A percentile compares a stretch with the other conserved stretches of the same genome.
These are phyloP conservation scores for Notocelia uddmanniana DNA, from an alignment of 2,888 invertebrate species.

Conservation along the genomic window DNA sequence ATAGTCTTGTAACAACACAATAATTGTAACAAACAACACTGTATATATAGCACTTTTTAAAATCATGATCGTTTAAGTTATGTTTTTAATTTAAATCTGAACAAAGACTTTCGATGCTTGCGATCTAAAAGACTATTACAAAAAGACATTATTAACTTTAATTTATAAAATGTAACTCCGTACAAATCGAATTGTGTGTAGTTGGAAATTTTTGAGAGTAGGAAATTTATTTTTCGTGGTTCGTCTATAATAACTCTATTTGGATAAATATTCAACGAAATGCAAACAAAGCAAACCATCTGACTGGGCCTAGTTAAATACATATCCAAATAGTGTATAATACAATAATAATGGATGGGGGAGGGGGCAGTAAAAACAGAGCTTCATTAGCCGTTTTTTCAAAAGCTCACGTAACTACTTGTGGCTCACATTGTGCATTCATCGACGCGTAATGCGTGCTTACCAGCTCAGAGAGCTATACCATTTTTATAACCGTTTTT, in stretches of 20 bases:
- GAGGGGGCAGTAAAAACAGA: too few species aligned
- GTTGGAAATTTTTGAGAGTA: not conserved
- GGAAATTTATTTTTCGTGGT: not conserved
- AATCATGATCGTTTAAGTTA: not conserved
- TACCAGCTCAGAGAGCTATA: too few species aligned
- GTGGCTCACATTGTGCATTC: not conserved
- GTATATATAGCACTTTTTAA: conserved; percentile 12
- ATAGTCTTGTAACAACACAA: not conserved
- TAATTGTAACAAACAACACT: not conserved
- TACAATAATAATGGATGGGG: too few species aligned
- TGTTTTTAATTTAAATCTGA: conserved; percentile 3
- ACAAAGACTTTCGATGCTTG: conserved; percentile 5
- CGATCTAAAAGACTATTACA: not conserved
- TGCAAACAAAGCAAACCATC: too few species aligned
- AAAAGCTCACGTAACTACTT: not conserved
- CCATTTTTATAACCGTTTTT: not conserved
- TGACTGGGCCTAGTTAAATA: too few species aligned
- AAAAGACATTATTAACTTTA: conserved; percentile 20
- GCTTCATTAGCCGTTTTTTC: too few species aligned
- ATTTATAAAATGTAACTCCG: conserved; percentile 3
- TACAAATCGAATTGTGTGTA: conserved; percentile 3
- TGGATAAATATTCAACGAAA: too few species aligned
- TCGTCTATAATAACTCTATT: too few species aligned
- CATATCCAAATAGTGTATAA: too few species aligned
- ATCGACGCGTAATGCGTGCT: too few species aligned